These are phyloP conservation scores for Melanotaenia duboulayi DNA, from an alignment of 2,113 vertebrate species.

Conservation along the genomic window DNA sequence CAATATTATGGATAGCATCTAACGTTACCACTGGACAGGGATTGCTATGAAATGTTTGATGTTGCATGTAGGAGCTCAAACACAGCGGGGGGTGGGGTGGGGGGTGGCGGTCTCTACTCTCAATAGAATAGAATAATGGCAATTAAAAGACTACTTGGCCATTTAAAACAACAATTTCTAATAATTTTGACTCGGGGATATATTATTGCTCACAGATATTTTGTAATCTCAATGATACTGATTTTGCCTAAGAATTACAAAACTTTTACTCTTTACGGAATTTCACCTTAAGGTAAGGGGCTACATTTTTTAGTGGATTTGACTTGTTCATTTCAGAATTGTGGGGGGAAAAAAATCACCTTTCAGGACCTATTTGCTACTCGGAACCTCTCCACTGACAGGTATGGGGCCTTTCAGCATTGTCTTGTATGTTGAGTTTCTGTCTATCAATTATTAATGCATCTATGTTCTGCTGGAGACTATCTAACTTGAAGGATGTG, in stretches of 20 bases:
- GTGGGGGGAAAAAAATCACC: constrained; percentile 65
- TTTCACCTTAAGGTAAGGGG: constrained; percentile 44
- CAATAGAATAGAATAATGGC: not conserved
- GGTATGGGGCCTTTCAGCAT: constrained; percentile 47
- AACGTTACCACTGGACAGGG: constrained; percentile 45
- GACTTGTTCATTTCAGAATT: constrained; percentile 47
- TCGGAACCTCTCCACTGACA: constrained; percentile 63
- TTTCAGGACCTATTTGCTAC: constrained; percentile 67
- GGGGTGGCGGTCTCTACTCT: too few species aligned
- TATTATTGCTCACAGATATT: constrained; percentile 17
- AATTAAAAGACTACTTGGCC: not conserved
- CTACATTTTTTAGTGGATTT: constrained; percentile 59
- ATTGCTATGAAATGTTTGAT: constrained; percentile 2
- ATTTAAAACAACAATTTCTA: not conserved
- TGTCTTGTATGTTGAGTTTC: constrained; percentile 57
- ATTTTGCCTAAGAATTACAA: constrained; percentile 38
- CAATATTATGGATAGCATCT: constrained; percentile 64
- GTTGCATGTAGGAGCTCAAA: constrained; percentile 12
- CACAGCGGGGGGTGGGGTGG: not conserved
- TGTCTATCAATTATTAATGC: constrained; percentile 78
- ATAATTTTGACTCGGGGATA: not conserved
- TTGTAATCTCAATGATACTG: constrained; percentile 33
- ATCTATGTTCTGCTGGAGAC: constrained; percentile 67
- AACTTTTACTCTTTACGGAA: constrained; percentile 47
- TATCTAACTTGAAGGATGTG: constrained; percentile 73